These are phyloP conservation scores for Chydorus sphaericus DNA, from an alignment of 2,888 invertebrate genomes.

Conservation along the genomic window DNA sequence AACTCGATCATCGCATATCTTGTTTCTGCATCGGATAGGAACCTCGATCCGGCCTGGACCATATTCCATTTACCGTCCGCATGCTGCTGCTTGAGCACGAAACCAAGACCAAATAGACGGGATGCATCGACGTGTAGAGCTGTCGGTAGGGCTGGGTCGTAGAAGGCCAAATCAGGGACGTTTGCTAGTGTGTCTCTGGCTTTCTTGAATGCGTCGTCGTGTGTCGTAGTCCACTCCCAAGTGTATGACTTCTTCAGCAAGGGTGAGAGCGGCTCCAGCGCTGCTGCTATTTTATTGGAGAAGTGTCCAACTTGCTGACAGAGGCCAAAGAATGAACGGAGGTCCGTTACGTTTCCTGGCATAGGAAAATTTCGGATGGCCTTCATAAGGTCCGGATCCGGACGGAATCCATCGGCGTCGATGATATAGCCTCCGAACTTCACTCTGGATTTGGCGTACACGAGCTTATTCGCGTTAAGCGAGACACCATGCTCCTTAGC, in stretches of 20 bases:
- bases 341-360: neutral
- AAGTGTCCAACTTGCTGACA: slow-evolving; percentile 8
- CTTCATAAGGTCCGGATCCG: neutral
- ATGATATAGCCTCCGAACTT: neutral
- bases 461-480: neutral
- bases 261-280: neutral
- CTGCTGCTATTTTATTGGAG: neutral
- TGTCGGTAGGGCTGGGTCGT: slow-evolving; percentile 6
- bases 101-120: slow-evolving; percentile 10
- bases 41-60: neutral
- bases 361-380: neutral
- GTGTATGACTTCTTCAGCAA: neutral
- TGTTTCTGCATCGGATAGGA: neutral
- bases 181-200: neutral
- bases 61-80: neutral
- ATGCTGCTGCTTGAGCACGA: slow-evolving; percentile 4
- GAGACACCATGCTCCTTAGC: neutral
- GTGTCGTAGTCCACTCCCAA: neutral
- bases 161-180: neutral
- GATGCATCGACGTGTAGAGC: slow-evolving; percentile 12
- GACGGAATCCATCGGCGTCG: neutral
- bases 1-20: neutral
- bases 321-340: neutral
- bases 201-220: neutral
- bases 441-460: neutral